Base-by-base conservation (phyloP, 1,140 invertebrate species). In the Latrodectus geometricus region DNA sequence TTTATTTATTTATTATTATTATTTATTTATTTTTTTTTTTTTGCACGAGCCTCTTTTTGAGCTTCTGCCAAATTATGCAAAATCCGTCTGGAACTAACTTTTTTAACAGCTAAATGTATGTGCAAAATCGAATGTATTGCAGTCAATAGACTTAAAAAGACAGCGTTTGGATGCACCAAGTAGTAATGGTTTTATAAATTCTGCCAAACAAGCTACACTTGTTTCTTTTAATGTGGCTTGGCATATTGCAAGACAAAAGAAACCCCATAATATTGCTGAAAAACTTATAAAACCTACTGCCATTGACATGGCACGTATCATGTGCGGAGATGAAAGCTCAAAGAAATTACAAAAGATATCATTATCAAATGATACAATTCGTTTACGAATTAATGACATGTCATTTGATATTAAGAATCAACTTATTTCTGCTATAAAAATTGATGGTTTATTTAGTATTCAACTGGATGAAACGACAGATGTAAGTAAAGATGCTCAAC, bases 241-340 rank as follows among this genome's bases (percentile, higher is more conserved):
- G 74, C 74, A 77, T 75, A 77, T 77, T 77, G 74, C 74, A 77
- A 77, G 74, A 77, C 73, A 77, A 77, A 72, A 48, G 35, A 72
- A 61, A 72, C 21, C 70, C 70, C 70, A 72, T 72, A 72, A 72
- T 72, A 72, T 77, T 77, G 74, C 74, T 77, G 74, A 77, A 77
- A 77, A 77, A 77, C n/a, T 77, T 77, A 77, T 52, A 61, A 77
- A 77, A 72, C 69, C 69, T 72, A 21, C 69, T 72, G 70, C 70
- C 70, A 76, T 76, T 54, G 74, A 61, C 74, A 76, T 76, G 74
- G 74, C 54, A 52, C 68, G 74, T 61, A 54, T 52, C 54, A 76
- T 61, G 54, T 76, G 74, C 54, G 74, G 74, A 76, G 74, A 76
- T 76, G 74, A 76, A 54, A 76, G 15, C n/a, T 61, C 50, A 52